phyloP scores from a whole-genome alignment of 2,113 vertebrate genomes.

The Suncus etruscus region DNA sequence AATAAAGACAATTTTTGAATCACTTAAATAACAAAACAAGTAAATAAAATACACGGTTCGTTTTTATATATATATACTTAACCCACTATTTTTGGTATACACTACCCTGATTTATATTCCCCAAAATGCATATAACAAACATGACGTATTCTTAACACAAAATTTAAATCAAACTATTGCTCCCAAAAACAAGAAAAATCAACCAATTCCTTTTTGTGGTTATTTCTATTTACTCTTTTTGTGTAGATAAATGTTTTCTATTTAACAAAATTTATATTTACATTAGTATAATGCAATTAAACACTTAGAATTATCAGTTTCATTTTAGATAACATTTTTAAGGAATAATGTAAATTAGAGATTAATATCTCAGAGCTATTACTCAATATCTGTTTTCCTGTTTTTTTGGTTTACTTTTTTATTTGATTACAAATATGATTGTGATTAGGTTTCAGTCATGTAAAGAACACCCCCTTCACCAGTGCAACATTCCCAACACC shows the following conservation, averaged over 20 bases:
- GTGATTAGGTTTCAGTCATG: too few relatives aligned
- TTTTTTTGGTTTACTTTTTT: too few relatives aligned
- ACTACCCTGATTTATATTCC: not conserved
- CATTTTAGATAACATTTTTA: slow-evolving; percentile 48
- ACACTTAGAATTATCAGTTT: slow-evolving; percentile 7
- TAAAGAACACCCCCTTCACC: too few relatives aligned
- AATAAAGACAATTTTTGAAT: not conserved
- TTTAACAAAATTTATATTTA: slow-evolving; percentile 42
- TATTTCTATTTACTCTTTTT: slow-evolving; percentile 18
- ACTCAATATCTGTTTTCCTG: slow-evolving; percentile 4
- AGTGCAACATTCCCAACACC: too few relatives aligned
- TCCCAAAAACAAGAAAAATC: not conserved
- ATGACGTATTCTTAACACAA: not conserved
- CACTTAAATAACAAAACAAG: not conserved
- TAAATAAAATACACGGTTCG: not conserved
- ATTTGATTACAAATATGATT: too few relatives aligned
- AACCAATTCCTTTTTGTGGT: not conserved
- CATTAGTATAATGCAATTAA: not conserved
- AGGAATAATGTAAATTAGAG: not conserved
- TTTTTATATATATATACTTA: too few relatives aligned
- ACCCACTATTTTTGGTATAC: not conserved
- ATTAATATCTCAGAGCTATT: slow-evolving; percentile 28
- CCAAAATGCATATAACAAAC: not conserved
- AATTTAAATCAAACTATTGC: not conserved
- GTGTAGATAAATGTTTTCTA: slow-evolving; percentile 5